phyloP scores from a whole-genome alignment of 2,113 vertebrate species.

The Pelodiscus sinensis region DNA sequence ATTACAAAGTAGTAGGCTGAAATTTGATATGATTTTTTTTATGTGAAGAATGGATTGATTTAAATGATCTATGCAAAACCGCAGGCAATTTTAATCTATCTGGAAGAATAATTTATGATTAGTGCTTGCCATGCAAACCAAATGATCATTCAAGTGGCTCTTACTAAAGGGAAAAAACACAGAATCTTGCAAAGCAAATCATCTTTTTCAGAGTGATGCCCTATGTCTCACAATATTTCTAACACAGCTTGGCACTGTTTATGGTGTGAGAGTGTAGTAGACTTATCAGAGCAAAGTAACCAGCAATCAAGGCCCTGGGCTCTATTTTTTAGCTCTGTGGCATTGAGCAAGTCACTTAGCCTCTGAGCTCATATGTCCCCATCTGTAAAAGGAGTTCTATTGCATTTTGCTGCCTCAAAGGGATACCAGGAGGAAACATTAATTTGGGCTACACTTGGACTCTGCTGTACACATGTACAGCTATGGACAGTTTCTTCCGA shows the following conservation, averaged over 20 bases:
- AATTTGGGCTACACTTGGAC: too few species aligned
- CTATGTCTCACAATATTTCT: constrained; percentile 2
- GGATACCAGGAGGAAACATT: too few species aligned
- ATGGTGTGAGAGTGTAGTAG: not conserved
- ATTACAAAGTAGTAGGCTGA: not conserved
- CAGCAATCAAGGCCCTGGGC: too few species aligned
- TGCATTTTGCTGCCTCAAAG: too few species aligned
- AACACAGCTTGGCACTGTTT: not conserved
- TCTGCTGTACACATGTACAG: too few species aligned
- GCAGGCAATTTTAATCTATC: constrained; percentile 1
- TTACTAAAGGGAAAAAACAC: not conserved
- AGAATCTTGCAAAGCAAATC: not conserved
- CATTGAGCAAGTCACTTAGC: too few species aligned
- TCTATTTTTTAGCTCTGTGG: too few species aligned
- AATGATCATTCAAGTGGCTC: not conserved
- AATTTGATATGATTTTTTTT: not conserved
- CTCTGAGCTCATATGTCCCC: too few species aligned
- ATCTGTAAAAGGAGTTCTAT: too few species aligned
- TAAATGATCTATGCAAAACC: not conserved
- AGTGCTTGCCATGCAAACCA: not conserved
- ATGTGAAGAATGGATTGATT: not conserved
- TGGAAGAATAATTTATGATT: not conserved
- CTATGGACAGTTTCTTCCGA: too few species aligned
- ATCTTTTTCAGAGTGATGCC: not conserved
- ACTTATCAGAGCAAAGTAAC: too few species aligned